Evolutionary conservation across 2,113 vertebrate species (phyloP).

Genomic region (Scytalopus superciliaris): DNA sequence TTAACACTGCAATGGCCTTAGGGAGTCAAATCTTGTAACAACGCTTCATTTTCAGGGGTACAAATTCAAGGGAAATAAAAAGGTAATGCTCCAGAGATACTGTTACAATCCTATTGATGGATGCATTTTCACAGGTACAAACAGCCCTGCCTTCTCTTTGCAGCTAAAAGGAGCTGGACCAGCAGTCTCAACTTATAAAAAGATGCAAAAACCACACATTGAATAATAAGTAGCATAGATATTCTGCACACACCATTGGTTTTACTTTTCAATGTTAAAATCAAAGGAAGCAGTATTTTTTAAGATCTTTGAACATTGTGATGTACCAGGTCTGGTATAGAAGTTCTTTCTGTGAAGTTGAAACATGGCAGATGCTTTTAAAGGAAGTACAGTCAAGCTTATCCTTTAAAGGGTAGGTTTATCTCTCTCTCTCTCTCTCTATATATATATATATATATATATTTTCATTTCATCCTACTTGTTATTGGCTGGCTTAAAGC

Average conservation of each 20-base stretch:
- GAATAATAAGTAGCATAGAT: neutral
- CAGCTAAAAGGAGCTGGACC: neutral
- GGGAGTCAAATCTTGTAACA: neutral
- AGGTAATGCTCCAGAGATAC: neutral
- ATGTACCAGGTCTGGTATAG: neutral
- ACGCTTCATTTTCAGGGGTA: neutral
- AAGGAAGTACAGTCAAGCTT: neutral
- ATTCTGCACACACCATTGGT: neutral
- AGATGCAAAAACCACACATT: neutral
- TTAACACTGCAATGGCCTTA: neutral
- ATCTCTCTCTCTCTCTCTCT: too few species aligned
- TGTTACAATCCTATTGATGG: neutral
- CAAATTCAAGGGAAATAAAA: neutral
- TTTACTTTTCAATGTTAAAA: neutral
- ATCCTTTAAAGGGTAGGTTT: neutral
- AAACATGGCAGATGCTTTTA: neutral
- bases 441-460: neutral
- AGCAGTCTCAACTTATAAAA: neutral
- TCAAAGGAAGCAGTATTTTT: neutral
- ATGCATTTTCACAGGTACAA: neutral
- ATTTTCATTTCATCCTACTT: neutral
- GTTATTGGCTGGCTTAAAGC: neutral
- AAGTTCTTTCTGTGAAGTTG: neutral
- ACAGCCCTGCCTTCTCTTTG: neutral
- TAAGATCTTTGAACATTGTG: neutral